Percentiles rank a stretch among this genome's conserved stretches.
phyloP scores from a whole-genome alignment of 2,888 invertebrate genomes.

The Tridacna crocea region DNA sequence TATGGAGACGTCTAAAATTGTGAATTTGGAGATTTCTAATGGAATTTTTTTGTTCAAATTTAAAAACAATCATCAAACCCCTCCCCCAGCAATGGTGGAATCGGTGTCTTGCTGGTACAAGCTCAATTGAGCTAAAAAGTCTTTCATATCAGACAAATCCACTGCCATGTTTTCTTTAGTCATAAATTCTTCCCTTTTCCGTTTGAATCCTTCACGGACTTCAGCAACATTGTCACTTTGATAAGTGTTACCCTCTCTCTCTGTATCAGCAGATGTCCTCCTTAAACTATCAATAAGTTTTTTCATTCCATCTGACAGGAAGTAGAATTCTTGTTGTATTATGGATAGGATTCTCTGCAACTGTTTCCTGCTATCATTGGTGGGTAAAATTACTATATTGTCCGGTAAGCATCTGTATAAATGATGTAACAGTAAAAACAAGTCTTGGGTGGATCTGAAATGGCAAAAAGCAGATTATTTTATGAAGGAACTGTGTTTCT shows the following conservation, averaged over 20 bases:
- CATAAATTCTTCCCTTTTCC: constrained; percentile 33
- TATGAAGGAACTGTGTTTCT: too few relatives aligned
- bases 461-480: too few relatives aligned
- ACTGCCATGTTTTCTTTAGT: constrained; percentile 31
- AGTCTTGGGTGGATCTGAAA: constrained; percentile 46
- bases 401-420: constrained; percentile 59
- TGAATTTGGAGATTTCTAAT: too few relatives aligned
- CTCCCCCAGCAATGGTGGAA: background rate
- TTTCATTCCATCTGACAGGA: constrained; percentile 45
- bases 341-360: constrained; percentile 33
- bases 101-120: constrained; percentile 29
- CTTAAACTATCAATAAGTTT: constrained; percentile 38
- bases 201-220: constrained; percentile 55
- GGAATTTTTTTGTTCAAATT: too few relatives aligned
- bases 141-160: constrained; percentile 29
- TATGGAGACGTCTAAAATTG: too few relatives aligned
- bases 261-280: constrained; percentile 10
- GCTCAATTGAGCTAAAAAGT: constrained; percentile 19
- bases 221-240: constrained; percentile 30
- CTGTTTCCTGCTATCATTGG: constrained; percentile 17
- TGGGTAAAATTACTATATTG: constrained; percentile 53
- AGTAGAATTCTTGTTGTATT: constrained; percentile 45
- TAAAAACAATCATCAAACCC: too few relatives aligned
- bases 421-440: constrained; percentile 57
- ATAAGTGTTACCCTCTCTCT: constrained; percentile 18